Percentiles rank a stretch among this genome's conserved stretches.
phyloP scores from a whole-genome alignment of 2,888 invertebrate species.

The Limenitis camilla region DNA sequence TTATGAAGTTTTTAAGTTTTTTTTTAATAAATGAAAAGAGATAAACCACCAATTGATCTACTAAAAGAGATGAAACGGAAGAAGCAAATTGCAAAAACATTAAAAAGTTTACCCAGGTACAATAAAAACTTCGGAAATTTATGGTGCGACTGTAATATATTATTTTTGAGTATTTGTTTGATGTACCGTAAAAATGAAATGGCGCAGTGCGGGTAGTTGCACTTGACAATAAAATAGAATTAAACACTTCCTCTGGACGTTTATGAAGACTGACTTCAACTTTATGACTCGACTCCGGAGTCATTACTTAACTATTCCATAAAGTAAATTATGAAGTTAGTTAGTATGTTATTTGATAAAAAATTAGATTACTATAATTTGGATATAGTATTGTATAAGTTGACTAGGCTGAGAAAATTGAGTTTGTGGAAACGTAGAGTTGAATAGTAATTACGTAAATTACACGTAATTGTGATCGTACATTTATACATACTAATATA shows the following conservation, averaged over 20 bases:
- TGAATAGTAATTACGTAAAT: conserved; percentile 1
- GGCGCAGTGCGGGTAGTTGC: conserved; percentile 25
- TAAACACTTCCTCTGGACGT: conserved; percentile 36
- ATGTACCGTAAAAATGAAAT: conserved; percentile 6
- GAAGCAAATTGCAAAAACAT: too few species aligned
- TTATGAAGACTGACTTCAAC: conserved; percentile 43
- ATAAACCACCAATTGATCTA: too few species aligned
- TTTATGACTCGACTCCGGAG: conserved; percentile 31
- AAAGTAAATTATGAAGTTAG: not conserved
- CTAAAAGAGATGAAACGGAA: too few species aligned
- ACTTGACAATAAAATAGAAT: conserved; percentile 49
- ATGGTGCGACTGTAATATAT: not conserved
- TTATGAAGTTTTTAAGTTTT: too few species aligned
- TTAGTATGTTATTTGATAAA: not conserved
- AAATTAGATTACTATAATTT: not conserved
- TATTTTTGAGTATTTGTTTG: not conserved
- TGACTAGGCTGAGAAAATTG: not conserved
- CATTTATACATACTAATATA: not conserved
- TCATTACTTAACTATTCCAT: conserved; percentile 1
- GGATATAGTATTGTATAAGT: conserved; percentile 1
- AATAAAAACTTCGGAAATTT: not conserved
- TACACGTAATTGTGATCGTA: not conserved
- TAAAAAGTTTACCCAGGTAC: not conserved
- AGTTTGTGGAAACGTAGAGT: not conserved
- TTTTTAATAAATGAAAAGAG: too few species aligned